Evolutionary conservation across 2,888 invertebrate species (phyloP), one percentile per base, ranked within the genome.

Genomic region (Athalia cordata): DNA sequence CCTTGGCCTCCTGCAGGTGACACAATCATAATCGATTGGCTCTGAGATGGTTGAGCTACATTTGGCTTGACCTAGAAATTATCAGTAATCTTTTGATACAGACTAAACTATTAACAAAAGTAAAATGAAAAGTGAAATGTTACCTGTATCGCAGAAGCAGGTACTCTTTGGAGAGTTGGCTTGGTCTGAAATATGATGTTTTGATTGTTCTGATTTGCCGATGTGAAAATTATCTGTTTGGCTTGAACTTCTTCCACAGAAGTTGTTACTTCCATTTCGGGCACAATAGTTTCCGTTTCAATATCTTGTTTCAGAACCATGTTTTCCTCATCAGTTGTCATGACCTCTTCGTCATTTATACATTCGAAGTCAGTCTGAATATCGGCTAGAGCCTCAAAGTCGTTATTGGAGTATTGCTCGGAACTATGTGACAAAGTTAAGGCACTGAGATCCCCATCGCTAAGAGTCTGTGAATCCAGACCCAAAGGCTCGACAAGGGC

Each of bases 341-440:
- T 87, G n/a, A 89, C 89, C 84, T 89, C 89, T 77, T 89, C 88
- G 0, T 89, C 85, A 67, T 88, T 88, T 86, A 89, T 89, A 13
- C 88, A 88, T 76, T 91, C 90, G 50, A 91, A 82, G 81, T 91
- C 91, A 0, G 90, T 89, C 81, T 91, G 89, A 78, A 91, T 90
- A 77, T 88, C 89, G n/a, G 89, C 91, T 59, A 91, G 86, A 11
- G 89, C 87, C 80, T 91, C 91, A 81, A 91, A 90, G 50, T 91
- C 91, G 70, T 84, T 85, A 4, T 87, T 82, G 0, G 84, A 78
- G 79, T 87, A 90, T 65, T 88, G 89, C 78, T 89, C 90, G 3
- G 80, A 49, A 7, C 79, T 79, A 52, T 81, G 67, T 0, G 89
- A 83, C 8, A 90, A 80, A 64, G 83, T 85, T 66, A 90, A 81